phyloP scores from a whole-genome alignment of 2,797 vertebrate species.

The Peromyscus eremicus region DNA sequence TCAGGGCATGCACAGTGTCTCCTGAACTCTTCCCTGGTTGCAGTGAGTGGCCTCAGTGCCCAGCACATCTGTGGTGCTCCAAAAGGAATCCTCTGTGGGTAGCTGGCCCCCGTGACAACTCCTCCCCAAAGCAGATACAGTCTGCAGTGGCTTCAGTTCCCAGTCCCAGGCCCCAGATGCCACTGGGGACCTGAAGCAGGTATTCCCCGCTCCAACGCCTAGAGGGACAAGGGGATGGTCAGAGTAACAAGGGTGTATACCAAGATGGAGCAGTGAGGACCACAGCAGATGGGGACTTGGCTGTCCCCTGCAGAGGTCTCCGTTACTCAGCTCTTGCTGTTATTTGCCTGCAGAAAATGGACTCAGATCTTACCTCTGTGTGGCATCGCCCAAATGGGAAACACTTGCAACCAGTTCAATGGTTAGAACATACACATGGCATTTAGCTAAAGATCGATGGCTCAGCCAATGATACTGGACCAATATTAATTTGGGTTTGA shows the following conservation, averaged over 20 bases:
- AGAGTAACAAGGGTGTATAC: neutral
- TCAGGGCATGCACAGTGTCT: neutral
- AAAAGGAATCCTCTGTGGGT: neutral
- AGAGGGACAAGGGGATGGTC: neutral
- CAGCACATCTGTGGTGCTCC: neutral
- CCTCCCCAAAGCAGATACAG: neutral
- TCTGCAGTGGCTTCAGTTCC: fast-evolving
- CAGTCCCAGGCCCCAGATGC: neutral
- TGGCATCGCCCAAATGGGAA: neutral
- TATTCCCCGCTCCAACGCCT: neutral
- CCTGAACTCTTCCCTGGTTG: neutral
- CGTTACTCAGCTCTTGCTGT: neutral
- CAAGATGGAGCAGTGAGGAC: fast-evolving
- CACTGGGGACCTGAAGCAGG: neutral
- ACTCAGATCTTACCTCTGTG: neutral
- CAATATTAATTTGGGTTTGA: neutral
- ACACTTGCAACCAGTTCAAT: neutral
- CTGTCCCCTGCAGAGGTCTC: fast-evolving
- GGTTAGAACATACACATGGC: neutral
- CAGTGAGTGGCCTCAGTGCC: neutral
- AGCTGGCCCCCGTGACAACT: fast-evolving
- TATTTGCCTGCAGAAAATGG: neutral
- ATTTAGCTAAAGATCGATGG: neutral
- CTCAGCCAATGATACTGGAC: neutral
- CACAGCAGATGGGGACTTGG: fast-evolving